These are phyloP conservation scores for Amazona guildingii DNA, from an alignment of 2,113 vertebrate genomes.

Conservation along the genomic window DNA sequence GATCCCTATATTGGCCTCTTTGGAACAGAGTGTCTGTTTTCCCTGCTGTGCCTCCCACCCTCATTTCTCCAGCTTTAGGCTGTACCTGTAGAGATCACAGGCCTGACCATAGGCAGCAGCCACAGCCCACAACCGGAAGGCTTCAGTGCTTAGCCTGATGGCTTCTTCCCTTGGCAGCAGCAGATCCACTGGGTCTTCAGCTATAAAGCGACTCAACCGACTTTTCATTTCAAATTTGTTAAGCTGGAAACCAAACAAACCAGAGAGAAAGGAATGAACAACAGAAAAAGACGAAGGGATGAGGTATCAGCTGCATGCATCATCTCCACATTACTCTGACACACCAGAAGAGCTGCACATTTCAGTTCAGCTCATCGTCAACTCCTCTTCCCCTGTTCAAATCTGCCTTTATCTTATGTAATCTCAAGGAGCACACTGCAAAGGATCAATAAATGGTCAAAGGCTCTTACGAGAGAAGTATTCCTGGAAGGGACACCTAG, in stretches of 20 bases:
- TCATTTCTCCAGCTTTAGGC: background rate
- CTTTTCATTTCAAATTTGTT: constrained; percentile 79
- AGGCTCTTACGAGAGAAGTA: background rate
- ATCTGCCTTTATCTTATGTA: background rate
- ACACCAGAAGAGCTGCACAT: background rate
- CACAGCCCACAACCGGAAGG: constrained; percentile 89
- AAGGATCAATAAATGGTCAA: background rate
- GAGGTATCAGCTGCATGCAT: background rate
- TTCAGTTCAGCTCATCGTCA: background rate
- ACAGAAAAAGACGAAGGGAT: background rate
- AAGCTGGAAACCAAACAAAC: constrained; percentile 25
- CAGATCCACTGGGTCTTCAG: constrained; percentile 83
- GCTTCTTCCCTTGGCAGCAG: constrained; percentile 82
- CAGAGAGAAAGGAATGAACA: background rate
- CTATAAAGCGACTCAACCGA: constrained; percentile 83
- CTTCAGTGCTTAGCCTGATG: constrained; percentile 79
- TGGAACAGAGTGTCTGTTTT: background rate
- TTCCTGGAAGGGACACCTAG: background rate
- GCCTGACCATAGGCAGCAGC: constrained; percentile 88
- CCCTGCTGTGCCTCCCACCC: too few species aligned
- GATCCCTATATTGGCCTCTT: background rate
- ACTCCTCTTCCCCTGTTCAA: background rate
- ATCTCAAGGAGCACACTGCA: background rate
- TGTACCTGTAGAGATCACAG: constrained; percentile 87
- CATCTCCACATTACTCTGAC: background rate